Conservation (phyloP, 2,113 vertebrate genomes). For the Phylloscopus trochilus region DNA sequence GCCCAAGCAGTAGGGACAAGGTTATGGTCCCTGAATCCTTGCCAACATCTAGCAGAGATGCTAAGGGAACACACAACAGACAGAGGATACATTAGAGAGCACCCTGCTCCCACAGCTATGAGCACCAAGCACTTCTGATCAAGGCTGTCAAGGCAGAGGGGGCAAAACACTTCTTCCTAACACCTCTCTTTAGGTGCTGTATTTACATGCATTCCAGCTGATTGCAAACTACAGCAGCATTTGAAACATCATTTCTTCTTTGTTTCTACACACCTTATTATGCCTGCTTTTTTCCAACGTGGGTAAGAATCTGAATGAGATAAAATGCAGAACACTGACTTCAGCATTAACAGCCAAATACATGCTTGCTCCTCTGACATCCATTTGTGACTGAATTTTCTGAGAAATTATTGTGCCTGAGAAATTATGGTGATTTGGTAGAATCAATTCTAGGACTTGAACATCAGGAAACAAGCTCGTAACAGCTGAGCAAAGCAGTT, state of each 20-base stretch:
- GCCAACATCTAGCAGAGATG: constrained; percentile 28
- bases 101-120: background rate
- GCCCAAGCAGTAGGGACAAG: background rate
- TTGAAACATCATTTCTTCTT: background rate
- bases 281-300: accelerated
- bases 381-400: background rate
- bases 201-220: background rate
- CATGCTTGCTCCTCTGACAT: background rate
- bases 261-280: background rate
- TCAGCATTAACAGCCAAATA: background rate
- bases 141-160: background rate
- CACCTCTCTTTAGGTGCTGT: background rate
- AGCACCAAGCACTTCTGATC: background rate
- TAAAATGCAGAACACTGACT: background rate
- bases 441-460: background rate
- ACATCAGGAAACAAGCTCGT: background rate
- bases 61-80: background rate
- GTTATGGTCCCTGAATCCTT: background rate
- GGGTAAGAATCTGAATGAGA: background rate
- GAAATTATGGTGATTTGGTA: background rate
- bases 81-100: background rate
- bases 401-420: background rate
- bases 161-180: background rate
- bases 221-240: background rate
- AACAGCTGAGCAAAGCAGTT: background rate